These are phyloP conservation scores for Phymorhynchus buccinoides DNA, from an alignment of 1,140 invertebrate genomes.

Conservation along the genomic window DNA sequence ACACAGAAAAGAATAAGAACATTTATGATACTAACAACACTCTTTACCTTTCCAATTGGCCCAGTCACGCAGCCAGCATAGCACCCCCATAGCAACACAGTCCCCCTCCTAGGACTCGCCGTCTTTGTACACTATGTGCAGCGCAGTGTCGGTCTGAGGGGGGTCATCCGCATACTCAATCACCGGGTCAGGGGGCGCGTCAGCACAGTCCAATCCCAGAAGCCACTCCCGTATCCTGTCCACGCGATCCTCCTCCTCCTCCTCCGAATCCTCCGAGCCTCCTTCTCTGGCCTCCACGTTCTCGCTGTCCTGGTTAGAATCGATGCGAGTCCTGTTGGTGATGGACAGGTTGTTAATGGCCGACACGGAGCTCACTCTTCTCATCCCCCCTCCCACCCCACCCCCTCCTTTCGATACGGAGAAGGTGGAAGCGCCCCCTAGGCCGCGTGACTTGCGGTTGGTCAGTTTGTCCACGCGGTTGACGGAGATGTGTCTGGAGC, in stretches of 20 bases:
- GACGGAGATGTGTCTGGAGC: conserved; percentile 20
- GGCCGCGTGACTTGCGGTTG: not conserved
- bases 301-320: not conserved
- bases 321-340: conserved; percentile 7
- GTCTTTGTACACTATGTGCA: conserved; percentile 49
- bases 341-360: conserved; percentile 32
- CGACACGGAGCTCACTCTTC: conserved; percentile 37
- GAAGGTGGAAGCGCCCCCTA: not conserved
- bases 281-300: not conserved
- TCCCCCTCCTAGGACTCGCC: not conserved
- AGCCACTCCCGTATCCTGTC: conserved; percentile 40
- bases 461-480: not conserved
- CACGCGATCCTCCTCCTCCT: conserved; percentile 21
- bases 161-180: conserved; percentile 46
- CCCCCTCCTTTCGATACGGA: too few species aligned
- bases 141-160: conserved; percentile 44
- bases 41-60: not conserved
- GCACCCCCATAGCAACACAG: not conserved
- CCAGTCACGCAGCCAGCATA: not conserved
- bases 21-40: too few species aligned
- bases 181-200: conserved; percentile 38
- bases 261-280: not conserved
- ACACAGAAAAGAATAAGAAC: not conserved
- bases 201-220: conserved; percentile 39
- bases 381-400: not conserved